A percentile compares a stretch with the other conserved stretches of the same genome.
These are phyloP conservation scores for Dasysyrphus tricinctus DNA, from an alignment of 2,888 invertebrate species.

Conservation along the genomic window DNA sequence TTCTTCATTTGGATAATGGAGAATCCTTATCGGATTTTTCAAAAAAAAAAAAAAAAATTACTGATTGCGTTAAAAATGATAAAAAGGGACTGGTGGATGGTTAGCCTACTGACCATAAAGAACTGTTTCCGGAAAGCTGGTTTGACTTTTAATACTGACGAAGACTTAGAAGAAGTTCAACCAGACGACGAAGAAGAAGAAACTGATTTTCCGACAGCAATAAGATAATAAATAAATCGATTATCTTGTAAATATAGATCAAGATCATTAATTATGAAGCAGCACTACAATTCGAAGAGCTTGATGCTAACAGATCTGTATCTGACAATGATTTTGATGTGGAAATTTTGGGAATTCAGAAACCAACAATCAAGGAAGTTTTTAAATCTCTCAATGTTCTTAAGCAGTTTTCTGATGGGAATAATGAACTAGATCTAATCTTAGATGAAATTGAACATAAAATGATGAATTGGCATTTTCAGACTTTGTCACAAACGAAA, in stretches of 20 bases:
- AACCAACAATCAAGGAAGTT: neutral
- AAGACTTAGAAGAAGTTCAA: neutral
- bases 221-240: conserved; percentile 23
- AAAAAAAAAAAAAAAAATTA: conserved; percentile 10
- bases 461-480: neutral
- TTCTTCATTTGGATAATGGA: conserved; percentile 36
- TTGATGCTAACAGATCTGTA: neutral
- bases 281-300: neutral
- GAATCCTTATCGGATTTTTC: conserved; percentile 23
- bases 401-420: neutral
- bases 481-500: neutral
- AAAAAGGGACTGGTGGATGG: conserved; percentile 31
- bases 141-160: conserved; percentile 7
- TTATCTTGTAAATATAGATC: conserved; percentile 13
- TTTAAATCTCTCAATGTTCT: neutral
- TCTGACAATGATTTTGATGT: neutral
- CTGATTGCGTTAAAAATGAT: conserved; percentile 22
- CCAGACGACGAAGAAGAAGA: neutral
- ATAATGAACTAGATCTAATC: neutral
- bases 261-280: neutral
- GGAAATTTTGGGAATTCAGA: neutral
- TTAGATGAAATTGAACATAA: conserved; percentile 1
- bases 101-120: conserved; percentile 27
- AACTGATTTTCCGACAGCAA: conserved; percentile 6
- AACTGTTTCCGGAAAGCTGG: conserved; percentile 26